Conservation (phyloP, 1,140 invertebrate genomes). For the Sycobia sp. region DNA sequence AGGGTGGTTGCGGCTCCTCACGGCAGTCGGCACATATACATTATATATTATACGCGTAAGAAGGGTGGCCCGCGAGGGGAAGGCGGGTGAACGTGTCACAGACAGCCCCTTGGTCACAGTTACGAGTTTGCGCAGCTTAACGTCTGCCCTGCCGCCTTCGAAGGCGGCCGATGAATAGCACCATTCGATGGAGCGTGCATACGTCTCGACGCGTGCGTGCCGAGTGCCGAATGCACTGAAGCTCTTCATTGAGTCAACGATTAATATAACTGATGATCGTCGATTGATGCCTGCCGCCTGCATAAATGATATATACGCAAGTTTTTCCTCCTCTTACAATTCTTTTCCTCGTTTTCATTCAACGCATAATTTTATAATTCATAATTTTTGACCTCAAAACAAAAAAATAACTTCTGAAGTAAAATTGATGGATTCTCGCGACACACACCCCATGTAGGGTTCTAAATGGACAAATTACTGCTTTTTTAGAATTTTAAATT, state of each 20-base stretch:
- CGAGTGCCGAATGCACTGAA: constrained; percentile 8
- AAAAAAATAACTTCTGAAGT: no score
- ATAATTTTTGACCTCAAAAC: no score
- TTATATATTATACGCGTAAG: constrained; percentile 31
- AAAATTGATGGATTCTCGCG: no score
- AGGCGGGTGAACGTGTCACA: constrained; percentile 60
- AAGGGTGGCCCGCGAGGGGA: constrained; percentile 46
- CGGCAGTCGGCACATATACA: neutral
- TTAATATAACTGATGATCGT: constrained; percentile 28
- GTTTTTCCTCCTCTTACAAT: no score
- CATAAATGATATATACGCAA: no score
- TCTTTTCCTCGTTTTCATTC: no score
- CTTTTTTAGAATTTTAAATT: no score
- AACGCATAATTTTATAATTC: no score
- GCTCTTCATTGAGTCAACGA: constrained; percentile 19
- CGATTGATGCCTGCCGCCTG: constrained; percentile 26
- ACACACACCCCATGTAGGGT: no score
- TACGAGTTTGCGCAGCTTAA: constrained; percentile 58
- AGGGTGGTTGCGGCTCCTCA: neutral
- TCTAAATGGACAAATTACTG: no score
- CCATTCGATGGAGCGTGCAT: no score
- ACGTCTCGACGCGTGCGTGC: neutral
- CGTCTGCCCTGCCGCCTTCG: constrained; percentile 45
- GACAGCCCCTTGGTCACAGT: constrained; percentile 59
- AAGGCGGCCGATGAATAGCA: constrained; percentile 37